Conservation (phyloP, 2,888 invertebrate species). For the Lobophora halterata region DNA sequence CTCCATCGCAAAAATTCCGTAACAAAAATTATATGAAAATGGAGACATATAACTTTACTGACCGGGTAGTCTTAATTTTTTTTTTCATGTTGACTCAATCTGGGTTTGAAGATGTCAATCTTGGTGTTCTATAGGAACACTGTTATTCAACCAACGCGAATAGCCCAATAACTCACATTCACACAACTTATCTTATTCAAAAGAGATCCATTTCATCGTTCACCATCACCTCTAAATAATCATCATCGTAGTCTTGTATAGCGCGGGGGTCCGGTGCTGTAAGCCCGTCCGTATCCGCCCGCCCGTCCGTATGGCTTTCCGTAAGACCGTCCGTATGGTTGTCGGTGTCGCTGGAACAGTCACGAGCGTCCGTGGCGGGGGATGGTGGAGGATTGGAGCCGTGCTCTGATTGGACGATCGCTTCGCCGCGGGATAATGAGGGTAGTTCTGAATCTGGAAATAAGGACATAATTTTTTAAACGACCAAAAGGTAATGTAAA, state of each 20-base stretch:
- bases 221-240: constrained; percentile 86
- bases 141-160: too few relatives aligned
- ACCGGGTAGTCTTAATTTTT: too few relatives aligned
- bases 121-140: too few relatives aligned
- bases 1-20: too few relatives aligned
- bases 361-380: constrained; percentile 87
- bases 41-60: too few relatives aligned
- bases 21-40: too few relatives aligned
- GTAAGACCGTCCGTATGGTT: constrained; percentile 43
- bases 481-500: too few relatives aligned
- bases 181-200: constrained; percentile 43
- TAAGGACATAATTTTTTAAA: too few relatives aligned
- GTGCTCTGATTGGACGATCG: constrained; percentile 77
- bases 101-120: too few relatives aligned
- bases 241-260: constrained; percentile 78
- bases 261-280: constrained; percentile 51
- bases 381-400: constrained; percentile 90
- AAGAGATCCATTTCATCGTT: constrained; percentile 87
- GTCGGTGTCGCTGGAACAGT: constrained; percentile 84
- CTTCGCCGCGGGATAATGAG: constrained; percentile 83
- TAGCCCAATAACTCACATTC: not conserved
- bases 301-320: constrained; percentile 75
- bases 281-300: not conserved
- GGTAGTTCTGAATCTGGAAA: constrained; percentile 80
- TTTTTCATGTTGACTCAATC: too few relatives aligned